Percentiles rank a stretch among this genome's conserved stretches.
Evolutionary conservation across 2,888 invertebrate species (phyloP).

Genomic region (Cheilosia vulpina): DNA sequence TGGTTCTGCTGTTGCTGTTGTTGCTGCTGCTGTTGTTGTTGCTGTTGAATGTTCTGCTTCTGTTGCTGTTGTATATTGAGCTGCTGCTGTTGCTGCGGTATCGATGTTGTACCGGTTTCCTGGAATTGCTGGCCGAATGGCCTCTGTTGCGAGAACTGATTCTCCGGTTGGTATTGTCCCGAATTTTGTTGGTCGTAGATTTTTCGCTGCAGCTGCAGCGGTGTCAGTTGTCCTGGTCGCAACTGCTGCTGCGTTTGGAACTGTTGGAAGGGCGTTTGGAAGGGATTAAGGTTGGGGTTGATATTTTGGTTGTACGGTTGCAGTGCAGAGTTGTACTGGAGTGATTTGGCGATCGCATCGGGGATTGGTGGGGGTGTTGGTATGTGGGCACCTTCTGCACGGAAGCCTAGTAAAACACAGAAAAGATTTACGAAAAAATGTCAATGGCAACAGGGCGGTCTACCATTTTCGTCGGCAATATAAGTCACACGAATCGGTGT

Average conservation of each 20-base stretch:
- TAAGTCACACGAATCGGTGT: conserved; percentile 89
- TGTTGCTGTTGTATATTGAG: conserved; percentile 77
- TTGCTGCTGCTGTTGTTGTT: conserved; percentile 78
- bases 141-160: conserved; percentile 78
- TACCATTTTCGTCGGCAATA: conserved; percentile 91
- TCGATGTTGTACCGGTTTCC: conserved; percentile 56
- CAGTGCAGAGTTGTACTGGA: conserved; percentile 80
- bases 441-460: conserved; percentile 2
- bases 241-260: conserved; percentile 77
- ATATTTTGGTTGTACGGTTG: conserved; percentile 80
- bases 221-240: conserved; percentile 80
- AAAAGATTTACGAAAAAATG: not conserved
- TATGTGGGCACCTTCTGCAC: conserved; percentile 83
- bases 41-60: conserved; percentile 78
- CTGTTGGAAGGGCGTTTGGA: conserved; percentile 81
- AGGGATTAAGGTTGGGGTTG: conserved; percentile 82
- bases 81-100: conserved; percentile 76
- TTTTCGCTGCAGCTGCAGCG: conserved; percentile 79
- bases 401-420: conserved; percentile 78
- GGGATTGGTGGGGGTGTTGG: conserved; percentile 82
- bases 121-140: conserved; percentile 66
- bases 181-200: conserved; percentile 78
- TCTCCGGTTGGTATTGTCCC: conserved; percentile 81
- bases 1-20: conserved; percentile 78
- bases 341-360: conserved; percentile 80